Conservation (phyloP, 2,113 vertebrate genomes). For the Asarcornis scutulata region DNA sequence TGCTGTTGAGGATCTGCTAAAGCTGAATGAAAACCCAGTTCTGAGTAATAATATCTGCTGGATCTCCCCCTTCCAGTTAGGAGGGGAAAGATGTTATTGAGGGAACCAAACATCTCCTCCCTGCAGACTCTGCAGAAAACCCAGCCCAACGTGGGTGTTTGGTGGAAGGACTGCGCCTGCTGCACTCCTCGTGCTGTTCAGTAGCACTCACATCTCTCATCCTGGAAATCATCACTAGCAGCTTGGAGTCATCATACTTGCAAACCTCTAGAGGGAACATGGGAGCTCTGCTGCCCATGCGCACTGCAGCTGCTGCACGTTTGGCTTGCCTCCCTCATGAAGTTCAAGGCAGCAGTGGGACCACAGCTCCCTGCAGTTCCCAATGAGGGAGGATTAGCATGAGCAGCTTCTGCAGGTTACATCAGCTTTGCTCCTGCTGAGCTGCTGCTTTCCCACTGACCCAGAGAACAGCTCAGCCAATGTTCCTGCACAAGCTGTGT, state of each 20-base stretch:
- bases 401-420: neutral
- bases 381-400: fast-evolving
- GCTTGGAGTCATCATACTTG: neutral
- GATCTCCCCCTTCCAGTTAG: neutral
- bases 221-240: slow-evolving; percentile 37
- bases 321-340: neutral
- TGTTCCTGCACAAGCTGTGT: neutral
- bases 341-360: neutral
- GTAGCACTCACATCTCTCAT: slow-evolving; percentile 28
- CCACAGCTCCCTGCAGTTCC: neutral
- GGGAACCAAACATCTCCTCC: neutral
- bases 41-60: neutral
- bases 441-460: neutral
- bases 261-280: neutral
- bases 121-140: neutral
- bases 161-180: neutral
- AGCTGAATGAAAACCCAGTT: neutral
- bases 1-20: neutral
- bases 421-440: neutral
- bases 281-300: slow-evolving; percentile 3
- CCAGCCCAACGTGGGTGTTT: neutral
- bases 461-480: neutral
- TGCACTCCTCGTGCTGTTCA: neutral
- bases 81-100: neutral
- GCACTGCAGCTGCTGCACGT: fast-evolving